Evolutionary conservation across 30 jellyfish, hydroid and myxozoan species (phyloP).

Genomic region (Calvadosia cruxmelitensis): DNA sequence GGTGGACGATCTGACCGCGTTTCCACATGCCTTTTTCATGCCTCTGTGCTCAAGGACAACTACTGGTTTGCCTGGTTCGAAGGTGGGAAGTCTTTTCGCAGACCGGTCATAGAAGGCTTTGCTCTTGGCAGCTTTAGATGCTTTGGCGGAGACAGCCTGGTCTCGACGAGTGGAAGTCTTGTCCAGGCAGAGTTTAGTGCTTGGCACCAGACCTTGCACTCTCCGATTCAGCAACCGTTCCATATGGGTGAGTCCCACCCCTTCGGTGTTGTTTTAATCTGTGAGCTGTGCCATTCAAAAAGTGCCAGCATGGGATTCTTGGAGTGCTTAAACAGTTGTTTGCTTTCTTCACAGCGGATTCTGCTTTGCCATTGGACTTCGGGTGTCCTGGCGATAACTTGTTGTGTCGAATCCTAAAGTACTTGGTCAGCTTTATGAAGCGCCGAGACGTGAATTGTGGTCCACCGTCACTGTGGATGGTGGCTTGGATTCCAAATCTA

Average conservation of each 20-base stretch:
- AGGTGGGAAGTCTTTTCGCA: no score
- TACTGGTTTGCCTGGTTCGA: no score
- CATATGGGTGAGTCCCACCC: slow-evolving; percentile 14
- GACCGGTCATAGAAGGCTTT: no score
- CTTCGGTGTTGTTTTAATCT: no score
- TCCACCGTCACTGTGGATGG: slow-evolving; percentile 20
- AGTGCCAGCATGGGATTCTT: slow-evolving; percentile 4
- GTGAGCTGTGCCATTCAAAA: slow-evolving; percentile 17
- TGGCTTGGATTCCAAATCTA: slow-evolving; percentile 22
- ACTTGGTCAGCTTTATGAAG: slow-evolving; percentile 14
- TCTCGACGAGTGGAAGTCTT: no score
- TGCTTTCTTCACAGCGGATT: slow-evolving; percentile 9
- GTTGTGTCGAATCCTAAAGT: slow-evolving; percentile 23
- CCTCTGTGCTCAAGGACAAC: no score
- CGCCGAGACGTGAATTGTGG: slow-evolving; percentile 25
- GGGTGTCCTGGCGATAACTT: slow-evolving; percentile 17
- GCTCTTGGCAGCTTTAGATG: no score
- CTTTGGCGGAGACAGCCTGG: no score
- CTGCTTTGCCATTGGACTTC: slow-evolving; percentile 27
- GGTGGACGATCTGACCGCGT: slow-evolving; percentile 5
- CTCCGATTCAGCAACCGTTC: no score
- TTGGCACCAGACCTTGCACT: no score
- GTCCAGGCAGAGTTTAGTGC: no score
- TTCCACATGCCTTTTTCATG: no score
- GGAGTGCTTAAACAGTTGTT: slow-evolving; percentile 10